These are phyloP conservation scores for Eupristina koningsbergeri DNA, from an alignment of 1,140 invertebrate genomes.

Conservation along the genomic window DNA sequence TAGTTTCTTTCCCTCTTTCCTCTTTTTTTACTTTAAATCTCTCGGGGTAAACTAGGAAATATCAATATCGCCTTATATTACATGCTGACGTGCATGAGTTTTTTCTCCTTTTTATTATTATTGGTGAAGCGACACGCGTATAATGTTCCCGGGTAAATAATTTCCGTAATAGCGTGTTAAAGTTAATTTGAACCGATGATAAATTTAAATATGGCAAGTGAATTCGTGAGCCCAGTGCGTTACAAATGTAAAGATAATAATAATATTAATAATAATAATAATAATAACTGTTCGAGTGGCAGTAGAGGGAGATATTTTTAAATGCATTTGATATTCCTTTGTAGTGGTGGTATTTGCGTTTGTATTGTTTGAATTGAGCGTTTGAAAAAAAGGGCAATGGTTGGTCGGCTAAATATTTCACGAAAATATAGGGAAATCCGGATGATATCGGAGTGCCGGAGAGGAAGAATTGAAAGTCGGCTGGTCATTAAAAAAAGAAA, in stretches of 20 bases:
- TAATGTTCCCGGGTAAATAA: background rate
- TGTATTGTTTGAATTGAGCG: background rate
- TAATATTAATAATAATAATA: background rate
- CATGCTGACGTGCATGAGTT: background rate
- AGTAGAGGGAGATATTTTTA: background rate
- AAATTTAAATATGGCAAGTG: background rate
- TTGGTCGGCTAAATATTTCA: background rate
- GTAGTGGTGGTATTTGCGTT: background rate
- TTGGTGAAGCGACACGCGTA: background rate
- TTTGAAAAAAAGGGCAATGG: background rate
- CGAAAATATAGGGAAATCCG: background rate
- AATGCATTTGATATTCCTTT: background rate
- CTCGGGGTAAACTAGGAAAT: background rate
- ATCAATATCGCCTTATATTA: constrained; percentile 21
- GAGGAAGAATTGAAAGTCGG: constrained; percentile 14
- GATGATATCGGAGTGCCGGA: background rate
- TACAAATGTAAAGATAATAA: background rate
- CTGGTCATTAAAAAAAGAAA: constrained; percentile 41
- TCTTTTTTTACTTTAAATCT: background rate
- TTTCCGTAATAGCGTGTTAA: background rate
- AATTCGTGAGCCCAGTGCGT: background rate
- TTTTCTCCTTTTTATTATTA: background rate
- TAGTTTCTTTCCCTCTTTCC: constrained; percentile 23
- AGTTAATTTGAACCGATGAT: background rate
- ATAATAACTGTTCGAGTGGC: too few relatives aligned